Conservation (phyloP, 2,888 invertebrate genomes). For the Epinotia bilunana region DNA sequence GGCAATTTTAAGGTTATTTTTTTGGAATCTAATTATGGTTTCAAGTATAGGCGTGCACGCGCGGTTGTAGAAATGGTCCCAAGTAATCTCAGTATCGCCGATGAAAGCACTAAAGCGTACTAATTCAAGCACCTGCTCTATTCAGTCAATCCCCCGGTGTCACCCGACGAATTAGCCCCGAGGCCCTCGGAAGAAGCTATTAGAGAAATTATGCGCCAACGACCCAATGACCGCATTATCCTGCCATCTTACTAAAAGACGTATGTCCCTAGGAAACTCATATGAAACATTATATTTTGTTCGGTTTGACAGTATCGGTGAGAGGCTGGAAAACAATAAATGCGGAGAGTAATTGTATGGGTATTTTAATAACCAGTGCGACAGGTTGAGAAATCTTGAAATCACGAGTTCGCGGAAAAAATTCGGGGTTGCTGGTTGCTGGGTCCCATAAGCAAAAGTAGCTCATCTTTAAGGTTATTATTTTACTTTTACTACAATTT, state of each 20-base stretch:
- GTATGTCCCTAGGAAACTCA: neutral
- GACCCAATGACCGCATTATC: slow-evolving; percentile 67
- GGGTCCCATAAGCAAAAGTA: neutral
- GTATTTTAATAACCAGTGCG: slow-evolving; percentile 59
- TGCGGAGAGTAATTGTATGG: slow-evolving; percentile 71
- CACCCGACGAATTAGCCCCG: slow-evolving; percentile 18
- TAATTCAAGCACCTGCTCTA: slow-evolving; percentile 17
- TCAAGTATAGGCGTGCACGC: too few relatives aligned
- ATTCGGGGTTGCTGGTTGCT: slow-evolving; percentile 12
- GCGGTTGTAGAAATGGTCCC: neutral
- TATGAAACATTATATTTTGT: neutral
- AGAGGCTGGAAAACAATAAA: slow-evolving; percentile 72
- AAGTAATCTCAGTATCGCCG: neutral
- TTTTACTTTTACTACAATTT: slow-evolving; percentile 6
- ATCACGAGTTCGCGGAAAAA: slow-evolving; percentile 31
- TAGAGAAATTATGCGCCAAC: slow-evolving; percentile 56
- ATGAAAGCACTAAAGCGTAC: slow-evolving; percentile 1
- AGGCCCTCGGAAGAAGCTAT: slow-evolving; percentile 48
- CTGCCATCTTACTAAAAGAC: neutral
- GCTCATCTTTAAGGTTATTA: slow-evolving; percentile 2
- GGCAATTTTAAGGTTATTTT: too few relatives aligned
- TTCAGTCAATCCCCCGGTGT: slow-evolving; percentile 20
- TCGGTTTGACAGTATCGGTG: slow-evolving; percentile 54
- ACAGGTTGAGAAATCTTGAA: slow-evolving; percentile 38
- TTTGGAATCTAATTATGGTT: too few relatives aligned